Evolutionary conservation across 1,140 invertebrate species (phyloP), one percentile per base, ranked within the genome.

Genomic region (Scaptomyza pallida): DNA sequence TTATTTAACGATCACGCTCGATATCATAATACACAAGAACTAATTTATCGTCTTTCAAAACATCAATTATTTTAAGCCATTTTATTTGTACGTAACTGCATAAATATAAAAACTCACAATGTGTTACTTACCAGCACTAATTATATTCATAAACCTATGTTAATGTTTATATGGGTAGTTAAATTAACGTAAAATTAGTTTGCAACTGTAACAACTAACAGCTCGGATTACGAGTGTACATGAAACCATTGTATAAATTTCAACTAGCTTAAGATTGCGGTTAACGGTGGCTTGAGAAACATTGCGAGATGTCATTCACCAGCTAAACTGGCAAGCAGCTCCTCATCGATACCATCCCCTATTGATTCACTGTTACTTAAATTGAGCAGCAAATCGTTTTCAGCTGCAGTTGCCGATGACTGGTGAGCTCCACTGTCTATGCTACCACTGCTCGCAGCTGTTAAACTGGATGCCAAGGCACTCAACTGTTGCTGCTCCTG

Each of bases 291-390:
- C 26, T 30, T 5, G 6, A 37, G 17, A 30, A 30, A 23, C 50
- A 47, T 3, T 15, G 47, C 3, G 8, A 47, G 9, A n/a, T 59
- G 60, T 55, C 48, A 64, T 59, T 82, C 82, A 50, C 82, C 82
- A 41, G 82, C 82, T 57, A 86, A 59, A 45, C 82, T 88, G 45
- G 82, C 82, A 5, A 88, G 50, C 19, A 86, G 67, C n/a, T 88
- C 82, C 61, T 86, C 82, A 44, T 86, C 78, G 15, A 86, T 88
- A 23, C 78, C 82, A 62, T 82, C 82, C 1, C 50, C 74, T 15
- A 41, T 13, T 44, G 35, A 37, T 1, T 45, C 56, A 45, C 45
- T 60, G 44, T 44, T 69, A 41, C 56, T 67, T 0, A 73, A 19
- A 23, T 70, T 85, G 1, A 79, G 59, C 1, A 75, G 41, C 21